phyloP scores from a whole-genome alignment of 2,888 invertebrate genomes.

The Bruchidius siliquastri region DNA sequence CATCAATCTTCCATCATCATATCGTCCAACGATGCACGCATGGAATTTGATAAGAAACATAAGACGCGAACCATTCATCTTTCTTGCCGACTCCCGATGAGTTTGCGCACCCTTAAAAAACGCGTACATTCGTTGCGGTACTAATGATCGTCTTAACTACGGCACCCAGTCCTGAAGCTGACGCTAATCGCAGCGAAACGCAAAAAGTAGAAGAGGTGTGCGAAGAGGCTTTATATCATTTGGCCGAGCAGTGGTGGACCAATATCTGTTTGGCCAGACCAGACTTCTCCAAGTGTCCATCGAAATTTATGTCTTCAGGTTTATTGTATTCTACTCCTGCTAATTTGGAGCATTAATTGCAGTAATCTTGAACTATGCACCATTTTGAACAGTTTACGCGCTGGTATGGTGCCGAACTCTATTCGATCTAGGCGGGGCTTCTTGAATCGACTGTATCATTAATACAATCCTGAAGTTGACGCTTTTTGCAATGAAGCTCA shows the following conservation, averaged over 20 bases:
- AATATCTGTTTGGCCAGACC: neutral
- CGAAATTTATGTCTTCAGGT: no score
- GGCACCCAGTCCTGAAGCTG: neutral
- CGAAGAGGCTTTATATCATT: neutral
- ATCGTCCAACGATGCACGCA: neutral
- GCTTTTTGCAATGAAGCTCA: no score
- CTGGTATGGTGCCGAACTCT: no score
- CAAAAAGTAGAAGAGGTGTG: neutral
- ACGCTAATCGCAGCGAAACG: neutral
- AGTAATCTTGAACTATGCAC: no score
- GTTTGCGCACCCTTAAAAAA: neutral
- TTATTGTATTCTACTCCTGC: no score
- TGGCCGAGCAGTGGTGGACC: neutral
- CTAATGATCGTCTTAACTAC: neutral
- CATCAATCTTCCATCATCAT: neutral
- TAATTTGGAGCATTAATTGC: no score
- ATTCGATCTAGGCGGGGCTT: no score
- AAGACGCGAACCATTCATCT: neutral
- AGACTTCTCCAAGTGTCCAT: no score
- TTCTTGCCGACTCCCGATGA: neutral
- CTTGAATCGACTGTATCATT: no score
- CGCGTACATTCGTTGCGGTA: neutral
- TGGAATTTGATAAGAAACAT: neutral
- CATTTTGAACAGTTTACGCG: no score
- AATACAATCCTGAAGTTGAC: no score